Conservation (phyloP, 2,797 vertebrate species). For the Alcedo quadribrachys region DNA sequence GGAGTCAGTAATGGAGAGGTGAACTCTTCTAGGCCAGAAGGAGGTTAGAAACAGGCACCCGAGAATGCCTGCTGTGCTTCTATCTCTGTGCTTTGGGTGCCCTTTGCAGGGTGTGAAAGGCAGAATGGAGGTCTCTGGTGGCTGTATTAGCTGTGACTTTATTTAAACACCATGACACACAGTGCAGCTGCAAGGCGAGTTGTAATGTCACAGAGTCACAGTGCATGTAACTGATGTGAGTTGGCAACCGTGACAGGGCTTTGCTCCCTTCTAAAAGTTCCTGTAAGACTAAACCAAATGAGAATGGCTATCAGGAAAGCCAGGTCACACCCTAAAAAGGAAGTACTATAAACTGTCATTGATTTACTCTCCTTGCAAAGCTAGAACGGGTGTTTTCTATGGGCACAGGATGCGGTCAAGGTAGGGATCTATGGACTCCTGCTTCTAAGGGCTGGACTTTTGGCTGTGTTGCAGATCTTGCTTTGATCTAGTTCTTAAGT, state of each 20-base stretch:
- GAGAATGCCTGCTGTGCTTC: fast-evolving
- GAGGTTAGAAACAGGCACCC: not conserved
- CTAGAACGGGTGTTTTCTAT: not conserved
- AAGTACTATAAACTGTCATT: not conserved
- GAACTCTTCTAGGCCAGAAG: not conserved
- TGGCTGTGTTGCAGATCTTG: not conserved
- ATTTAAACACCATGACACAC: not conserved
- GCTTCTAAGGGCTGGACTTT: not conserved
- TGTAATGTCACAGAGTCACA: not conserved
- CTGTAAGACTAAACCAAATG: not conserved
- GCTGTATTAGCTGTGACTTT: not conserved
- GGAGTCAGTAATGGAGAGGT: not conserved
- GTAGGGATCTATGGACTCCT: not conserved
- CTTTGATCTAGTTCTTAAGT: not conserved
- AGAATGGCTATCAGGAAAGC: not conserved
- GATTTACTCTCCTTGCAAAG: not conserved
- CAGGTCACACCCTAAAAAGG: not conserved
- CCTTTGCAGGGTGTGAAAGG: not conserved
- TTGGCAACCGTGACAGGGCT: not conserved
- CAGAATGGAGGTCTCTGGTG: fast-evolving
- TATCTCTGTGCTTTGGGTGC: not conserved
- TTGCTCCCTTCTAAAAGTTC: not conserved
- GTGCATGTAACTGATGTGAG: not conserved
- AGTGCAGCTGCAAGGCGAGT: fast-evolving
- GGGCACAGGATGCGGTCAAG: fast-evolving